Conservation (phyloP, 2,797 vertebrate genomes). For the Rhincodon typus region DNA sequence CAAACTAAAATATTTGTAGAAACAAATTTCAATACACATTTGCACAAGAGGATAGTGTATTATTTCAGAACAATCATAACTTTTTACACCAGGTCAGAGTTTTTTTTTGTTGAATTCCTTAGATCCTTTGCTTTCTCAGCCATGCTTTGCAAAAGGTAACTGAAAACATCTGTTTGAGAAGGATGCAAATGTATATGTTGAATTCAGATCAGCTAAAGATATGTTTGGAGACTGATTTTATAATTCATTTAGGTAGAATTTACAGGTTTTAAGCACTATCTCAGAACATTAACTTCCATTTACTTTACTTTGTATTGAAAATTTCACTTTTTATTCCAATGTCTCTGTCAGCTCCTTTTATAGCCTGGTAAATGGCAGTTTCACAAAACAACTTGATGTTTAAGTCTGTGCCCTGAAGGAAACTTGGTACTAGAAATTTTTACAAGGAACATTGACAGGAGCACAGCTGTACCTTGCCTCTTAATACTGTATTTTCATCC, state of each 20-base stretch:
- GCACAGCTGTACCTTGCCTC: not conserved
- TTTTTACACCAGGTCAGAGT: not conserved
- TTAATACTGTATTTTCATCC: not conserved
- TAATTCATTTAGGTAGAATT: not conserved
- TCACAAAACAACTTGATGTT: not conserved
- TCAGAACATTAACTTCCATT: not conserved
- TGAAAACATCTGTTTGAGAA: constrained; percentile 4
- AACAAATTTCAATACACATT: too few relatives aligned
- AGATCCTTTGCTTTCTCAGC: not conserved
- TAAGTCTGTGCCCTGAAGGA: not conserved
- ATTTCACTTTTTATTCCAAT: not conserved
- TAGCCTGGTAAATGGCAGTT: not conserved
- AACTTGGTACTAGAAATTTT: not conserved
- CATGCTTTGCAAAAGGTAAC: not conserved
- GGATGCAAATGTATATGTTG: not conserved
- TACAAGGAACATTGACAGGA: not conserved
- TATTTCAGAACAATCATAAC: not conserved
- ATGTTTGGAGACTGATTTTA: not conserved
- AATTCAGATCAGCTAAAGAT: not conserved
- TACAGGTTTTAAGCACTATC: not conserved
- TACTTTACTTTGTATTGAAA: not conserved
- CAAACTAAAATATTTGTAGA: too few relatives aligned
- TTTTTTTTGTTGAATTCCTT: not conserved
- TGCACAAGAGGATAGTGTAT: too few relatives aligned
- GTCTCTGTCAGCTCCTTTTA: not conserved